Base-by-base conservation (phyloP, 2,888 invertebrate species). In the Trachelus iudaicus region DNA sequence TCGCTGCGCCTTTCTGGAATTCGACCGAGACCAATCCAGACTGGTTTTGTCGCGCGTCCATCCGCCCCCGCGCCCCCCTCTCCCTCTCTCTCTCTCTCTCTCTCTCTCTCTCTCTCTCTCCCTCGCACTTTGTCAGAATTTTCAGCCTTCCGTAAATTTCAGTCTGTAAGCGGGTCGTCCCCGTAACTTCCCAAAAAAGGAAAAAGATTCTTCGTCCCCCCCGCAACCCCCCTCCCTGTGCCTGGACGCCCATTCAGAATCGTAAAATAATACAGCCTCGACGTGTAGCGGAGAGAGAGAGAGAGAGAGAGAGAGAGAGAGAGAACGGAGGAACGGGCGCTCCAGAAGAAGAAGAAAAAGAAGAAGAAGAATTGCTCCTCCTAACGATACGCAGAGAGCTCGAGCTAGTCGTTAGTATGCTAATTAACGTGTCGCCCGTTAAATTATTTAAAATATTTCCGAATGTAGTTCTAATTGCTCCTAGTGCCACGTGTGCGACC, bases 341-440 rank as follows among this genome's bases (percentile, higher is more conserved):
- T 56, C 9, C 23, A 56, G 35, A 35, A 35, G 35, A 35, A 35
- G 35, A 35, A 35, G 31, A n/a, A n/a, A 11, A 11, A 35, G 35
- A 12, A 35, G 35, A 56, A 56, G 23, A 56, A 23, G 12, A 33
- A 34, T 12, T 34, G 71, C 71, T 71, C 31, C 34, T 71, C 4
- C 31, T 31, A 71, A 71, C 31, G 71, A 33, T 34, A 71, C 71
- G 31, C 85, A 79, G 83, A 80, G 89, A 89, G 87, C 88, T 86
- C 87, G 84, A 87, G 85, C 79, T 85, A 87, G 89, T 89, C 89
- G 90, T 90, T 90, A 90, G 90, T 90, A 91, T 91, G 90, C 90
- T 90, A 91, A 91, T 90, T 88, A 87, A 86, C 79, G 83, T 84
- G 84, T 85, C 82, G 85, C 80, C 84, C 81, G 84, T 82, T 88